Evolutionary conservation across 2,113 vertebrate genomes (phyloP), one percentile per base, ranked within the genome.

Genomic region (Ageneiosus marmoratus): DNA sequence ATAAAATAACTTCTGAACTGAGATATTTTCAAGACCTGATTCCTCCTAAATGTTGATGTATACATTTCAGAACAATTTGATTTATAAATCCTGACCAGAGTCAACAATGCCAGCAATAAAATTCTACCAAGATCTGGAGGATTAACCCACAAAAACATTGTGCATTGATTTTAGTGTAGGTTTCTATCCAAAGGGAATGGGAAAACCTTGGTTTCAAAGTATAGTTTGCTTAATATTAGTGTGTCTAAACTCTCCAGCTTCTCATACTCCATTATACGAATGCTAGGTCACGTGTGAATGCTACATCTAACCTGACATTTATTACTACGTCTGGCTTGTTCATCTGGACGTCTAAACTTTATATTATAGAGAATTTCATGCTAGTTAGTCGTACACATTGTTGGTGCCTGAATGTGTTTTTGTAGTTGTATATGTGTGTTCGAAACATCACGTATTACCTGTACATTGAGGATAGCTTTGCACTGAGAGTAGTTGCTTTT

Each of bases 401-500:
- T 18, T 53, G 3, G 10, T 41, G 9, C 15, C 8, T 65, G 37
- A 34, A 11, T 32, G 41, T 16, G 32, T 50, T 18, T 60, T 15
- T 63, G 50, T 74, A 27, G 3, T 15, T 56, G 20, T 81, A 10
- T 24, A 32, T 9, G 2, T 58, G 56, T 58, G 56, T 58, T 22
- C 24, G 51, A 0, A 1, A 24, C 9, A 8, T 34, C 20, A 7
- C 3, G 44, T 79, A 73, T 86, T 91, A 96, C 95, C 95, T 96
- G 95, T 78, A 94, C 91, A 0, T 86, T 94, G 88, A 96, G 94
- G 83, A 96, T 96, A 89, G 94, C 95, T 88, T 95, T 95, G 91
- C 95, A 96, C 81, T 95, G 93, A 0, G 95, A 95, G 72, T 96
- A 96, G 89, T 96, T 95, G 86, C 95, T 94, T 0, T 94, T 94